Percentiles rank a stretch among this genome's conserved stretches.
Conservation (phyloP, 2,797 vertebrate species). For the Loris lydekkerianus region DNA sequence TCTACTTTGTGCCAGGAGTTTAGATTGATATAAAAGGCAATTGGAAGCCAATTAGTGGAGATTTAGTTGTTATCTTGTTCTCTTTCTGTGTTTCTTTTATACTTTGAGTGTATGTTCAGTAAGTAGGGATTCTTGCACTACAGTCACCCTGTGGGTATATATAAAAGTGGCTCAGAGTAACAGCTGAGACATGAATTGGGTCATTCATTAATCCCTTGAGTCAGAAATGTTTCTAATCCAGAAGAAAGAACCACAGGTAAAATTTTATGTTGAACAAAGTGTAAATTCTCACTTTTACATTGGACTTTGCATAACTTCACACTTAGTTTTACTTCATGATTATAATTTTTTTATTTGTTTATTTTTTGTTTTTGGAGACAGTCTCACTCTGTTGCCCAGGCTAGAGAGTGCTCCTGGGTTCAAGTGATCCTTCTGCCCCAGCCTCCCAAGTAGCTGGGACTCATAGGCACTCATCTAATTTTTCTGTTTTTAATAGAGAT, state of each 20-base stretch:
- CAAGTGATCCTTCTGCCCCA: too few species aligned
- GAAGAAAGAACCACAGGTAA: conserved; percentile 62
- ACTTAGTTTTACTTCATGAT: conserved; percentile 36
- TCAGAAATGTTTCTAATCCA: conserved; percentile 76
- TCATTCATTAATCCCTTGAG: conserved; percentile 80
- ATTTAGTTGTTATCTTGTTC: conserved; percentile 55
- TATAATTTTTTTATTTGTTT: not conserved
- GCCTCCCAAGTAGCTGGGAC: too few species aligned
- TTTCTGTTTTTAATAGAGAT: too few species aligned
- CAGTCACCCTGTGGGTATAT: conserved; percentile 66
- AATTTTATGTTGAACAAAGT: conserved; percentile 71
- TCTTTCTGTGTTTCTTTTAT: conserved; percentile 62
- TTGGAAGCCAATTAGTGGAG: conserved; percentile 44
- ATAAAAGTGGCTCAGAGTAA: conserved; percentile 72
- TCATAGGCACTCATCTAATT: too few species aligned
- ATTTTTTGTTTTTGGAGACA: too few species aligned
- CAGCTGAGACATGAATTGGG: conserved; percentile 70
- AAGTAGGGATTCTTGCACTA: conserved; percentile 65
- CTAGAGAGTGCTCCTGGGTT: too few species aligned
- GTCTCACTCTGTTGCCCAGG: too few species aligned
- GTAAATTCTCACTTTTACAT: conserved; percentile 63
- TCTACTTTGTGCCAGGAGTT: conserved; percentile 63
- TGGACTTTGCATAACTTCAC: conserved; percentile 58
- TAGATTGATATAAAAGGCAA: conserved; percentile 47
- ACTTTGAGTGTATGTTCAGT: conserved; percentile 55